Base-by-base conservation (phyloP, 2,113 vertebrate genomes). In the Ondatra zibethicus region DNA sequence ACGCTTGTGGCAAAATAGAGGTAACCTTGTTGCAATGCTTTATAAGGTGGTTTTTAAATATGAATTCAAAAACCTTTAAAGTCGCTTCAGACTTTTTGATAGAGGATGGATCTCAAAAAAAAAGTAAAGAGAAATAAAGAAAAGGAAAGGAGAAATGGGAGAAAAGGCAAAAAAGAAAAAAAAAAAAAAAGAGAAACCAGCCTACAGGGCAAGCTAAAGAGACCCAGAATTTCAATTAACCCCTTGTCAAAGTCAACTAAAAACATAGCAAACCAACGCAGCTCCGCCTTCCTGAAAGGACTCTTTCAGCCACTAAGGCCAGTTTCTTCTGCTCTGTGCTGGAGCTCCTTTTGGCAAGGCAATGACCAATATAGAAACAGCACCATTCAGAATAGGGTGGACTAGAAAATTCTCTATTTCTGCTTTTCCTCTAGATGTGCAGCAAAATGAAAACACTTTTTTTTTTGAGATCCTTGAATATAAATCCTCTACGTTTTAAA, bases 21-120 rank as follows among this genome's bases (percentile, higher is more conserved):
- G 99, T 99, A 99, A 99, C 99, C 99, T 99, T 99, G 99, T 99
- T 99, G 99, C 99, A 99, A 99, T 99, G 99, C 98, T 99, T 99
- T 98, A 99, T 98, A 99, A 98, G 98, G 98, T 98, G 98, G 91
- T 98, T 99, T 99, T 98, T 98, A 98, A 98, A 98, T 99, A 98
- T 98, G 97, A 97, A 98, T 99, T 98, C 95, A 98, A 98, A 98
- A 98, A 98, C 97, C 97, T 98, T 98, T 98, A 98, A 98, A 98
- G 98, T 98, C 97, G 12, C 98, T 98, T 98, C 97, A 98, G 97
- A 98, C 97, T 97, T 97, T 96, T 96, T 97, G 91, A 94, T 98
- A 98, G 98, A 98, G 98, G 96, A 95, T 96, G 98, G 98, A 98
- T 98, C 98, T 98, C 98, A 98, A 98, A 97, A 97, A 98, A 96